phyloP scores from a whole-genome alignment of 2,888 invertebrate genomes.

The Caenorhabditis uteleia region DNA sequence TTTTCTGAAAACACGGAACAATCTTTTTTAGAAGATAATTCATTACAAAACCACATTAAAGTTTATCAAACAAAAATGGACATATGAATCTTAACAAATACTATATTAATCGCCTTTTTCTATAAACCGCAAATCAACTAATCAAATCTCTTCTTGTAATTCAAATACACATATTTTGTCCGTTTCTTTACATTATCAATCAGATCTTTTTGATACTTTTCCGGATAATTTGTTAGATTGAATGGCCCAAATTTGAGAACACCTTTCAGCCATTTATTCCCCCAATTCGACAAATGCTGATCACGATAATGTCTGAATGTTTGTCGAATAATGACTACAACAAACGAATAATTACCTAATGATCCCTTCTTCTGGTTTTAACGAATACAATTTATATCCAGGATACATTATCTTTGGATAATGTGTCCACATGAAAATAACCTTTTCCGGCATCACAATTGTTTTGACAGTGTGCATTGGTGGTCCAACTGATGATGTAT shows the following conservation, averaged over 20 bases:
- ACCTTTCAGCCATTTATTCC: constrained; percentile 11
- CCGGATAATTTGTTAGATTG: constrained; percentile 15
- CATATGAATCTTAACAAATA: too few relatives aligned
- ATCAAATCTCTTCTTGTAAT: not conserved
- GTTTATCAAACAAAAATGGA: too few relatives aligned
- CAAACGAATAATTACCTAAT: constrained; percentile 3
- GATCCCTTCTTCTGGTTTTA: constrained; percentile 28
- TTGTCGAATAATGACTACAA: not conserved
- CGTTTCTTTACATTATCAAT: constrained; percentile 14
- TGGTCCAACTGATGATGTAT: constrained; percentile 23
- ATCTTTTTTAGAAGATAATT: too few relatives aligned
- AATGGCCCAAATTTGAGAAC: constrained; percentile 13
- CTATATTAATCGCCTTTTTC: too few relatives aligned
- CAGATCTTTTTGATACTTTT: constrained; percentile 5
- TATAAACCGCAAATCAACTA: not conserved
- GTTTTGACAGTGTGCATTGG: constrained; percentile 32
- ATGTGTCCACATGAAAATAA: constrained; percentile 31
- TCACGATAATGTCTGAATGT: constrained; percentile 30
- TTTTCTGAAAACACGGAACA: too few relatives aligned
- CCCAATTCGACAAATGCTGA: constrained; percentile 17
- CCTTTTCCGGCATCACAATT: constrained; percentile 26
- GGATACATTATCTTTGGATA: constrained; percentile 19
- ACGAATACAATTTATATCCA: constrained; percentile 6
- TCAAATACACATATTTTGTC: constrained; percentile 12
- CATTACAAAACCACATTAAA: too few relatives aligned